phyloP scores from a whole-genome alignment of 2,888 invertebrate genomes.

The Capitulum mitella region DNA sequence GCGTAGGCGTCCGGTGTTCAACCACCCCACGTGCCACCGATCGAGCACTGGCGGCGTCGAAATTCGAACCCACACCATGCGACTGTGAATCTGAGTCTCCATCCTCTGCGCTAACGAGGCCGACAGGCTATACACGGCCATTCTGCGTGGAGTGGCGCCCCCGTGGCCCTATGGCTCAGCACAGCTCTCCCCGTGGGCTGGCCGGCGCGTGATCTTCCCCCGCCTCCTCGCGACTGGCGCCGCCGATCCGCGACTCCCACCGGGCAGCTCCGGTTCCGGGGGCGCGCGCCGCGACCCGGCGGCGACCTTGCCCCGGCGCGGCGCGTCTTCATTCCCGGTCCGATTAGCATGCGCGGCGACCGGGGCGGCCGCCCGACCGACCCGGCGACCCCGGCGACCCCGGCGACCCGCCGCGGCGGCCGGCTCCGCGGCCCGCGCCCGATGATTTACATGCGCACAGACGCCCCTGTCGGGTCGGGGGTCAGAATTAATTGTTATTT shows the following conservation, averaged over 20 bases:
- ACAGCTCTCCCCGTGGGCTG: too few species aligned
- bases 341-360: slow-evolving; percentile 1
- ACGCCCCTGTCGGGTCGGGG: background rate
- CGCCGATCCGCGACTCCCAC: background rate
- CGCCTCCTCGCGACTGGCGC: too few species aligned
- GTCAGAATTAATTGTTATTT: slow-evolving; percentile 42
- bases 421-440: background rate
- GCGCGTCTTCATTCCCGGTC: background rate
- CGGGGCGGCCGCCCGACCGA: background rate
- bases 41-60: too few species aligned
- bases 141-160: too few species aligned
- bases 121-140: too few species aligned
- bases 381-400: background rate
- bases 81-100: too few species aligned
- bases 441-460: slow-evolving; percentile 1
- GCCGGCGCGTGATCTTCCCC: too few species aligned
- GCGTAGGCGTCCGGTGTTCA: too few species aligned
- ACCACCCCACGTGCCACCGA: too few species aligned
- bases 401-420: background rate
- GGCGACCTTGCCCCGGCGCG: slow-evolving; percentile 3
- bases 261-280: background rate
- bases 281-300: slow-evolving; percentile 40
- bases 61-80: too few species aligned
- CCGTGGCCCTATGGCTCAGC: too few species aligned
- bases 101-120: too few species aligned